Conservation (phyloP, 2,888 invertebrate genomes). For the Panopea generosa region DNA sequence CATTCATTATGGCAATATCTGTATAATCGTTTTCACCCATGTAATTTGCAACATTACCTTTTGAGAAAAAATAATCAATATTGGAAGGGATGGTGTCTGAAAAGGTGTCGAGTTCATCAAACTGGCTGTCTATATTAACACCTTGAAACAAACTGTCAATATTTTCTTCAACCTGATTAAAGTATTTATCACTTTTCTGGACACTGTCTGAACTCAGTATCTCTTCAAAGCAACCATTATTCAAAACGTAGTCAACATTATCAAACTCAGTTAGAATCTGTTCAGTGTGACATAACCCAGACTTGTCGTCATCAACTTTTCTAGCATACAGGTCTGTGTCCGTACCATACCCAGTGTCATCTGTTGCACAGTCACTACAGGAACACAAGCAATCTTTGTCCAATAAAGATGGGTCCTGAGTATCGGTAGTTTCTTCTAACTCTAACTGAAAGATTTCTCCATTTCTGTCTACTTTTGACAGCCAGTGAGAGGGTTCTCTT, state of each 20-base stretch:
- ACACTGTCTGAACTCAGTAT: too few species aligned
- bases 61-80: slow-evolving; percentile 34
- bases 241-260: slow-evolving; percentile 38
- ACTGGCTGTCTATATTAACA: slow-evolving; percentile 21
- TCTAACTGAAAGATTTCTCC: slow-evolving; percentile 74
- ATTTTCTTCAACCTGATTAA: slow-evolving; percentile 42
- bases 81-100: slow-evolving; percentile 24
- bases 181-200: slow-evolving; percentile 3
- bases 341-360: slow-evolving; percentile 71
- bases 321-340: slow-evolving; percentile 60
- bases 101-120: slow-evolving; percentile 6
- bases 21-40: too few species aligned
- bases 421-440: slow-evolving; percentile 44
- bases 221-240: slow-evolving; percentile 11
- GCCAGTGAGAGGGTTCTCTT: slow-evolving; percentile 58
- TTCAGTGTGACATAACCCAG: not conserved
- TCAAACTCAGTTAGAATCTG: slow-evolving; percentile 34
- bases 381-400: slow-evolving; percentile 53
- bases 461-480: slow-evolving; percentile 62
- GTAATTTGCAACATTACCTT: not conserved
- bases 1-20: too few species aligned
- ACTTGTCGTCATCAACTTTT: slow-evolving; percentile 18
- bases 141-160: slow-evolving; percentile 58
- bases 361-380: slow-evolving; percentile 61
- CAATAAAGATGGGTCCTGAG: not conserved